These are phyloP conservation scores for Procavia capensis DNA, from an alignment of 2,113 vertebrate genomes.

Conservation along the genomic window DNA sequence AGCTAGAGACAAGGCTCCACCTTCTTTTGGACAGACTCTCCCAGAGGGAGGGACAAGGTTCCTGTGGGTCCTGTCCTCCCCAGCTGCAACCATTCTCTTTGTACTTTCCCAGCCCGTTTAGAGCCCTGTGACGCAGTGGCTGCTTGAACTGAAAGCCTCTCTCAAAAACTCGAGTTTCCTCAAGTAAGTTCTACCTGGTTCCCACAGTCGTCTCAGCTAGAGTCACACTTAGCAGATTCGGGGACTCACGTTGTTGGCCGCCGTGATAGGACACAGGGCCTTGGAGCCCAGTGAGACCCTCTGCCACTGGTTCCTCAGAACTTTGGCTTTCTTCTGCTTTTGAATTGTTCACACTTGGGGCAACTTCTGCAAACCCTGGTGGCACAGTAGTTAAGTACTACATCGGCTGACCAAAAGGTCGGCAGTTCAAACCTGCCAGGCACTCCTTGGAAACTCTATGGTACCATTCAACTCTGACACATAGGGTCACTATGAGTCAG, in stretches of 20 bases:
- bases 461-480: too few relatives aligned
- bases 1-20: not conserved
- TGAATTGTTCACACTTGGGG: not conserved
- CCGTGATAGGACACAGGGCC: too few relatives aligned
- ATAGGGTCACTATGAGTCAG: too few relatives aligned
- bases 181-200: not conserved
- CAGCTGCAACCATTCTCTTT: not conserved
- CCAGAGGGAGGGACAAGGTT: not conserved
- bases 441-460: too few relatives aligned
- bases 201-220: not conserved
- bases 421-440: too few relatives aligned
- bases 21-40: not conserved
- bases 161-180: not conserved
- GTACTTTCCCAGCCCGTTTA: not conserved
- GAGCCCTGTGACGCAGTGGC: accelerated
- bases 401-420: too few relatives aligned
- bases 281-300: not conserved
- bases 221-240: not conserved
- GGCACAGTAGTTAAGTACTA: too few relatives aligned
- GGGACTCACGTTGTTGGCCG: too few relatives aligned
- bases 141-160: not conserved
- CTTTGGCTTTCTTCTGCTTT: not conserved
- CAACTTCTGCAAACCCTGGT: not conserved
- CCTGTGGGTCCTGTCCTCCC: accelerated
- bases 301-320: not conserved